Evolutionary conservation across 2,797 vertebrate genomes (phyloP), one percentile per base, ranked within the genome.

Genomic region (Rousettus madagascariensis): DNA sequence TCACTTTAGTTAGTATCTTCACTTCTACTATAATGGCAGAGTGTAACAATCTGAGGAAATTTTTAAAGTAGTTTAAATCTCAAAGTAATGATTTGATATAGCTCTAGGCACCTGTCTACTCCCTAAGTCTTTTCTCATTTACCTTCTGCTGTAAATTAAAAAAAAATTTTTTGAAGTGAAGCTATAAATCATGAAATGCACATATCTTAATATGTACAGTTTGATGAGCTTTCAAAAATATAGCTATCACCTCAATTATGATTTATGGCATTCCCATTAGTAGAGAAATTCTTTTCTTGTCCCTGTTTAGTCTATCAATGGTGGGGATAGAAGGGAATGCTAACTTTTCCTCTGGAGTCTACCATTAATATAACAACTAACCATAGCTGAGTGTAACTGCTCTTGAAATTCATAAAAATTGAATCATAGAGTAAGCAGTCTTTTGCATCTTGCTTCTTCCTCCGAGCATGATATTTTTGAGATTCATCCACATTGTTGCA

Each of bases 61-160:
- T 93, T 85, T 66, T 86, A 24, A 77, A 86, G 22, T 75, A 49
- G 49, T 86, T 69, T 86, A 92, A 93, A 86, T 72, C 80, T 95
- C 91, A 86, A 83, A 89, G 46, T 26, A 36, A 36, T 92, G 75
- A 91, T 71, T 43, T 43, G 78, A 91, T 51, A 74, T 83, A 79
- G 36, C n/a, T 88, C 19, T 93, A 69, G 33, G 33, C 41, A 28
- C n/a, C 55, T 87, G 11, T n/a, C 26, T 46, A 33, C 12, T 65
- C 11, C 33, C n/a, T n/a, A 51, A 77, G 17, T 86, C 61, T 86
- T 94, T 72, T 72, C 38, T 94, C 68, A 51, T 86, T 89, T 93
- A 59, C 49, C 95, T 88, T 93, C 83, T 91, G 46, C 22, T 96
- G 3, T 80, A 85, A 86, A 41, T 86, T 63, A 15, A 59, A 77